These are phyloP conservation scores for Acronicta aceris DNA, from an alignment of 2,888 invertebrate species.

Conservation along the genomic window DNA sequence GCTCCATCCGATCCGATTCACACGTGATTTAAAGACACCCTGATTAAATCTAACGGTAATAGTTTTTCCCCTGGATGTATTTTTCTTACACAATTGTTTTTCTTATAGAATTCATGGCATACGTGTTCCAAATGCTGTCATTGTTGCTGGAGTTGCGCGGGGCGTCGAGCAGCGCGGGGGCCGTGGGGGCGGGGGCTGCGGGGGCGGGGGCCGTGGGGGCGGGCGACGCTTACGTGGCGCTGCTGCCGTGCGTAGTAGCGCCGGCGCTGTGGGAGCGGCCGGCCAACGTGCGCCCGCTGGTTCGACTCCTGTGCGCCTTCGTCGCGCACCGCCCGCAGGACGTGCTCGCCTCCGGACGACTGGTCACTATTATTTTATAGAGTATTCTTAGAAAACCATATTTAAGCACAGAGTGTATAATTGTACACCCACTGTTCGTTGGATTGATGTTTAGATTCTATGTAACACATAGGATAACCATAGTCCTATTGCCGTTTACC, in stretches of 20 bases:
- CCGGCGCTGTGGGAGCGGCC: slow-evolving; percentile 98
- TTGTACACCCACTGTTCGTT: too few species aligned
- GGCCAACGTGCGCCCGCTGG: slow-evolving; percentile 98
- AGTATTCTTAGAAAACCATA: too few species aligned
- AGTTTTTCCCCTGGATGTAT: too few species aligned
- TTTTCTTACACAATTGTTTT: slow-evolving; percentile 10
- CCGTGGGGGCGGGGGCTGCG: slow-evolving; percentile 58
- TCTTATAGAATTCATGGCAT: slow-evolving; percentile 97
- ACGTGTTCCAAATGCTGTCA: slow-evolving; percentile 99
- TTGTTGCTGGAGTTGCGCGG: slow-evolving; percentile 94
- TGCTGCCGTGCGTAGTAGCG: slow-evolving; percentile 96
- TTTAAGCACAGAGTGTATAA: too few species aligned
- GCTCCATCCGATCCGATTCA: too few species aligned
- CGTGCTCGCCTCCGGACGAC: slow-evolving; percentile 90
- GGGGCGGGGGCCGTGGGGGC: slow-evolving; percentile 80
- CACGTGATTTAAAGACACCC: too few species aligned
- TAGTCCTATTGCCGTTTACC: too few species aligned
- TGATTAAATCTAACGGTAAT: too few species aligned
- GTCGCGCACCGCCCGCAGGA: slow-evolving; percentile 85
- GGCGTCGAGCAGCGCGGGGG: neutral
- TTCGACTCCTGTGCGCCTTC: slow-evolving; percentile 96
- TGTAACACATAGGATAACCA: too few species aligned
- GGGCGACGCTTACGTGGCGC: slow-evolving; percentile 95
- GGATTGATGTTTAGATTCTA: too few species aligned
- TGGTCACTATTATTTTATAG: slow-evolving; percentile 86